phyloP scores from a whole-genome alignment of 2,113 vertebrate genomes.

The Dasyurus viverrinus region DNA sequence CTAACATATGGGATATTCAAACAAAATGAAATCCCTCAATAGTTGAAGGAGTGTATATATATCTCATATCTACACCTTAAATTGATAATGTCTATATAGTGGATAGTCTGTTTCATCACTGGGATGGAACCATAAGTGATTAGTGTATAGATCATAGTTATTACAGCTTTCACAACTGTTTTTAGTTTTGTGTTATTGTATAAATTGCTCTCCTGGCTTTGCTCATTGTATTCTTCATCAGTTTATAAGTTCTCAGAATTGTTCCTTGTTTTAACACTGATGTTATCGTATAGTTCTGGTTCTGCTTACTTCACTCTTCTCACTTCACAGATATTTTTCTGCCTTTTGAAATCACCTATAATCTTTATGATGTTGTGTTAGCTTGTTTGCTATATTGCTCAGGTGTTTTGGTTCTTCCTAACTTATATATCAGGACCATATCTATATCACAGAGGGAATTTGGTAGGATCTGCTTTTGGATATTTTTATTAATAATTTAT shows the following conservation, averaged over 20 bases:
- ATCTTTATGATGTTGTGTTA: neutral
- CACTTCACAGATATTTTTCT: neutral
- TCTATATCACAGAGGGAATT: neutral
- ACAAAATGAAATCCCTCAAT: neutral
- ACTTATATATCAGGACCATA: neutral
- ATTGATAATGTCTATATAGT: neutral
- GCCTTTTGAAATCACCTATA: neutral
- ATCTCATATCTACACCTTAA: neutral
- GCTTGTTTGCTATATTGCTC: neutral
- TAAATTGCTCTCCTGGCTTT: neutral
- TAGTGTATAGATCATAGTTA: neutral
- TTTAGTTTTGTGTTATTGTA: neutral
- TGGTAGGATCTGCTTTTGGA: neutral
- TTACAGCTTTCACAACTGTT: neutral
- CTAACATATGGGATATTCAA: neutral
- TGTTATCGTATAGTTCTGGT: neutral
- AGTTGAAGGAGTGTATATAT: neutral
- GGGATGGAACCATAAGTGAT: neutral
- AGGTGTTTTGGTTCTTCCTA: neutral
- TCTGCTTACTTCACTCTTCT: neutral
- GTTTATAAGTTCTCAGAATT: neutral
- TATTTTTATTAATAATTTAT: neutral
- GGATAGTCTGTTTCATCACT: neutral
- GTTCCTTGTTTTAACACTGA: neutral
- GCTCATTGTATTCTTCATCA: neutral